Base-by-base conservation (phyloP, 23 tunicate genomes). In the Phallusia fumigata region DNA sequence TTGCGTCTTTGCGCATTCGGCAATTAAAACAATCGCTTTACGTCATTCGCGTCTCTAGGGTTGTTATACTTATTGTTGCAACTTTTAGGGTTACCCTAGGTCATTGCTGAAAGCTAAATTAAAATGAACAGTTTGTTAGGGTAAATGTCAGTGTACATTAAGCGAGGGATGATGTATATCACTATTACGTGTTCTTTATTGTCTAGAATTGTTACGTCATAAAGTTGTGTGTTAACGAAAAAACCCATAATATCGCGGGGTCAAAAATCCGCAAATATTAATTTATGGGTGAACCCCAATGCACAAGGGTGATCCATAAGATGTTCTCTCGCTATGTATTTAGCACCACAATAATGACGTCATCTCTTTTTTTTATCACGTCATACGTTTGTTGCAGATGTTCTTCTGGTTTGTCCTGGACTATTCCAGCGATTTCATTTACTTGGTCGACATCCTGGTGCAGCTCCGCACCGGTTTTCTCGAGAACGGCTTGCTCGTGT, bases 401-500 rank as follows among this genome's bases (percentile, higher is more conserved):
- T 1, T 58, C 28, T 58, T 58, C 22, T 94, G 98, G 98, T 32
- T 79, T 0, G 64, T 81, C 24, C 65, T 94, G 0, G 98, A 94
- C 76, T 94, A 86, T 75, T 76, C 83, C 19, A 85, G 88, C 84
- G 94, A 86, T 76, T 64, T 83, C 79, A 83, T 94, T 0, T 94
- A 82, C 35, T 19, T 94, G 11, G 49, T 82, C 24, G 98, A 94
- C 76, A 88, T 94, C 65, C 33, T 86, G 16, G 86, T 94, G 19
- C 89, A 77, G 34, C 35, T 77, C 19, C 49, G 86, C 18, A 94
- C 98, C 1, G 98, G 93, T 10, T 94, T 84, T 47, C 86, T 94
- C 22, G 98, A 94, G 52, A 91, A 88, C 72, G 98, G 98, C 0
- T 35, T 94, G 33, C 83, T 94, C 19, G 98, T 94, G 64, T 86